These are phyloP conservation scores for Pterocles burchelli DNA, from an alignment of 2,113 vertebrate species.

Conservation along the genomic window DNA sequence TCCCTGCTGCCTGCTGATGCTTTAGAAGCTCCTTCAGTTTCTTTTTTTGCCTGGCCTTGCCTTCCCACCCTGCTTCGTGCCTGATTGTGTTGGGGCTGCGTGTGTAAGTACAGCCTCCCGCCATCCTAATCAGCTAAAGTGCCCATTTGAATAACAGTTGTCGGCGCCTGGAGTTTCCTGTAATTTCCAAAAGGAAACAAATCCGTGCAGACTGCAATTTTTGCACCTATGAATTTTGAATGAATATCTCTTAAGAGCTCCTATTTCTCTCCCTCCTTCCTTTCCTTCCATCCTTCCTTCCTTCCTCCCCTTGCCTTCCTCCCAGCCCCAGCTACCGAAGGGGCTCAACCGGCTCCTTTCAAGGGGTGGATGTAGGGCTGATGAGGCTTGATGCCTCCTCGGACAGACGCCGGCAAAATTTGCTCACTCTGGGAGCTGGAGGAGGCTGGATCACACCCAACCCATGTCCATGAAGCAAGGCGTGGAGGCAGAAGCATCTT, in stretches of 20 bases:
- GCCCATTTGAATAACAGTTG: constrained; percentile 73
- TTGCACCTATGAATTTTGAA: constrained; percentile 70
- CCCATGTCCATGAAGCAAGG: background rate
- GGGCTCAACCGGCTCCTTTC: background rate
- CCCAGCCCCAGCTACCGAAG: background rate
- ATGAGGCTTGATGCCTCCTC: background rate
- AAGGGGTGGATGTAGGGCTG: background rate
- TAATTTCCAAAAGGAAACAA: constrained; percentile 75
- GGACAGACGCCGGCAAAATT: background rate
- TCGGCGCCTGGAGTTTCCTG: constrained; percentile 69
- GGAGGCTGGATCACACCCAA: background rate
- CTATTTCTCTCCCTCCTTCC: constrained; percentile 8
- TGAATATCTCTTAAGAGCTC: constrained; percentile 49
- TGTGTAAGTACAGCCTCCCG: constrained; percentile 68
- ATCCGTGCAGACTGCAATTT: constrained; percentile 71
- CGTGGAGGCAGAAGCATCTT: background rate
- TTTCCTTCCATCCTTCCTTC: background rate
- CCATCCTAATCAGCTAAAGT: constrained; percentile 67
- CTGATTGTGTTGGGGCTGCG: constrained; percentile 49
- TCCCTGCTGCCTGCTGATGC: background rate
- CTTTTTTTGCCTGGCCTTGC: background rate
- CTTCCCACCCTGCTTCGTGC: background rate
- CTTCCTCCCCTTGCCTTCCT: background rate
- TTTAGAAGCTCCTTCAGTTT: background rate
- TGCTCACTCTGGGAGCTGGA: background rate